Percentiles rank a stretch among this genome's conserved stretches.
Evolutionary conservation across 2,888 invertebrate genomes (phyloP).

Genomic region (Agonopterix subpropinquella): DNA sequence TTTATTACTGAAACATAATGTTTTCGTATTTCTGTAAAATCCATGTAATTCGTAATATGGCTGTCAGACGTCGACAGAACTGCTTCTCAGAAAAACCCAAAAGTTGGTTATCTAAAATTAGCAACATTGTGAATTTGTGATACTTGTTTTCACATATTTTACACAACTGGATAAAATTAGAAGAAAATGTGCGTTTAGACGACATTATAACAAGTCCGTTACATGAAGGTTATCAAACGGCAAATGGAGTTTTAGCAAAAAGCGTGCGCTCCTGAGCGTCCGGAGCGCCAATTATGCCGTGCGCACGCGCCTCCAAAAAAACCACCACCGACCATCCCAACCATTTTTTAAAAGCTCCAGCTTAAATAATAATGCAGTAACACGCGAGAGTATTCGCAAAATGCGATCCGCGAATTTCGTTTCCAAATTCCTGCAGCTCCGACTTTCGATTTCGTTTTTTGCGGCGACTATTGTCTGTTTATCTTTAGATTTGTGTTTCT

Average conservation of each 20-base stretch:
- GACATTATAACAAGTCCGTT: constrained; percentile 19
- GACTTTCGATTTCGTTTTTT: constrained; percentile 51
- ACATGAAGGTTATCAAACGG: constrained; percentile 29
- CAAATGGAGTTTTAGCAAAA: constrained; percentile 28
- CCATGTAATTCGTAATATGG: too few species aligned
- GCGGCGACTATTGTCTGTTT: constrained; percentile 61
- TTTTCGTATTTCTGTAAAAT: too few species aligned
- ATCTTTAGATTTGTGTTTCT: constrained; percentile 48
- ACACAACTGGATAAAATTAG: too few species aligned
- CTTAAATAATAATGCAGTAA: constrained; percentile 75
- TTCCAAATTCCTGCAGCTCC: constrained; percentile 59
- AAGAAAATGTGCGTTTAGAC: too few species aligned
- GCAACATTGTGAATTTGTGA: too few species aligned
- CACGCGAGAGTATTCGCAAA: constrained; percentile 73
- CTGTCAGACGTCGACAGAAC: too few species aligned
- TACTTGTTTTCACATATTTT: too few species aligned
- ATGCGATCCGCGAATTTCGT: constrained; percentile 72
- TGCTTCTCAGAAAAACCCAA: too few species aligned
- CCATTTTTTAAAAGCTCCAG: constrained; percentile 64
- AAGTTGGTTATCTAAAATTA: too few species aligned
- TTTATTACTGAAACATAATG: too few species aligned
- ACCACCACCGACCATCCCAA: constrained; percentile 50
- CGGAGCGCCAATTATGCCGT: constrained; percentile 60
- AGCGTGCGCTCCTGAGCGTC: constrained; percentile 41
- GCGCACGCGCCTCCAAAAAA: constrained; percentile 74